These are phyloP conservation scores for Saccopteryx bilineata DNA, from an alignment of 2,113 vertebrate genomes.

Conservation along the genomic window DNA sequence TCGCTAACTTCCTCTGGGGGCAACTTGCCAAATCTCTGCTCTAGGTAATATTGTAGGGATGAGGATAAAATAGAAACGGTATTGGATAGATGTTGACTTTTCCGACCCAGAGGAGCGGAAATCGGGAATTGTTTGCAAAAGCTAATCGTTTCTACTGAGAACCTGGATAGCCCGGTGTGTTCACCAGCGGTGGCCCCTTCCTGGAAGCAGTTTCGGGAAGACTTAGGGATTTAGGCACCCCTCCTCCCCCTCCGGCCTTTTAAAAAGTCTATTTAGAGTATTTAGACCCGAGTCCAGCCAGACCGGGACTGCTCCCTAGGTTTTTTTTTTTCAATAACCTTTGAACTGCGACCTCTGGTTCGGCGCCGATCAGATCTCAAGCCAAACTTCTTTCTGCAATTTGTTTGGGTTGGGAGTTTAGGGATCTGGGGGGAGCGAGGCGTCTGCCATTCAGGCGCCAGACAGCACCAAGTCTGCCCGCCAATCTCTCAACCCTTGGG, in stretches of 20 bases:
- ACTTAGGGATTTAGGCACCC: background rate
- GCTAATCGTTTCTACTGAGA: slow-evolving; percentile 59
- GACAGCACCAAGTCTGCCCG: background rate
- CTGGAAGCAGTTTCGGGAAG: background rate
- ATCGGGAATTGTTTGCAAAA: slow-evolving; percentile 73
- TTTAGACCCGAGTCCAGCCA: background rate
- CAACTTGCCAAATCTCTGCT: slow-evolving; percentile 49
- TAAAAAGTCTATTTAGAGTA: background rate
- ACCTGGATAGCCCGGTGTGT: background rate
- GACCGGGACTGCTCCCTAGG: background rate
- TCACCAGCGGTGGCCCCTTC: background rate
- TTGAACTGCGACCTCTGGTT: background rate
- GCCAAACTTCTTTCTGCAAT: background rate
- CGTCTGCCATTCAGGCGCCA: background rate
- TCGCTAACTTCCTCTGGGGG: slow-evolving; percentile 23
- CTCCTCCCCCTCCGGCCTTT: background rate
- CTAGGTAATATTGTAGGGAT: slow-evolving; percentile 63
- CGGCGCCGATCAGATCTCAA: background rate
- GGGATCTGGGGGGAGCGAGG: background rate
- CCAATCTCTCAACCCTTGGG: background rate
- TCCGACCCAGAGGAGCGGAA: slow-evolving; percentile 71
- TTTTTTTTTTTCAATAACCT: background rate
- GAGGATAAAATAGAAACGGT: slow-evolving; percentile 41
- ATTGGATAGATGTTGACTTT: slow-evolving; percentile 72
- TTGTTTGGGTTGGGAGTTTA: background rate